phyloP scores from a whole-genome alignment of 1,140 invertebrate species.

The Scaptomyza graminum region DNA sequence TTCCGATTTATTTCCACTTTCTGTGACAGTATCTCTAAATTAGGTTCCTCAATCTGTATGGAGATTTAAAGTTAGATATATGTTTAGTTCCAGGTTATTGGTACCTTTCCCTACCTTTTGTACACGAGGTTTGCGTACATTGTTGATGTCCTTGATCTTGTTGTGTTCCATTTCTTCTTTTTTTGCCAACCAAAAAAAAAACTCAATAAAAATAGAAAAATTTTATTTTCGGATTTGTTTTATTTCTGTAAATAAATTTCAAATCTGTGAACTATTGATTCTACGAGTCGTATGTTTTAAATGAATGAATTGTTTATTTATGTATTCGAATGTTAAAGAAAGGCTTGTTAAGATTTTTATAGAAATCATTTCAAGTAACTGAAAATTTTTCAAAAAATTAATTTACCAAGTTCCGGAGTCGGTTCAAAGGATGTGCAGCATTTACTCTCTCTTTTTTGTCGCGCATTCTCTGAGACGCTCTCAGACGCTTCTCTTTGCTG shows the following conservation, averaged over 20 bases:
- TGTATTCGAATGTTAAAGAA: not conserved
- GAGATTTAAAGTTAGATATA: not conserved
- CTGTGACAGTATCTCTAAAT: not conserved
- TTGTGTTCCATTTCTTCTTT: not conserved
- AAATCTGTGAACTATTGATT: no score
- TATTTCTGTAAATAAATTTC: not conserved
- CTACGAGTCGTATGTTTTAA: not conserved
- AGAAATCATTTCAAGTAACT: no score
- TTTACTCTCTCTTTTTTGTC: not conserved
- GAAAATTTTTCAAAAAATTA: not conserved
- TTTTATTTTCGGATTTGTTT: no score
- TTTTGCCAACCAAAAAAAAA: not conserved
- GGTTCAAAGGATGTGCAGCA: conserved; percentile 2
- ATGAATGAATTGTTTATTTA: not conserved
- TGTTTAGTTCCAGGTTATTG: not conserved
- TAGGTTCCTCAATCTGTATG: not conserved
- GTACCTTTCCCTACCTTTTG: not conserved
- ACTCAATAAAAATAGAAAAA: no score
- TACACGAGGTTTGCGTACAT: not conserved
- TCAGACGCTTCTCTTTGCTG: not conserved
- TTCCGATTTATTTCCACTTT: not conserved
- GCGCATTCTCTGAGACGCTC: not conserved
- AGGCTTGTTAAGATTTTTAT: not conserved
- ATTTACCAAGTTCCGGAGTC: conserved; percentile 38
- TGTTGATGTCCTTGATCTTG: not conserved